Evolutionary conservation across 2,888 invertebrate genomes (phyloP).

Genomic region (Odontocolon sp.): DNA sequence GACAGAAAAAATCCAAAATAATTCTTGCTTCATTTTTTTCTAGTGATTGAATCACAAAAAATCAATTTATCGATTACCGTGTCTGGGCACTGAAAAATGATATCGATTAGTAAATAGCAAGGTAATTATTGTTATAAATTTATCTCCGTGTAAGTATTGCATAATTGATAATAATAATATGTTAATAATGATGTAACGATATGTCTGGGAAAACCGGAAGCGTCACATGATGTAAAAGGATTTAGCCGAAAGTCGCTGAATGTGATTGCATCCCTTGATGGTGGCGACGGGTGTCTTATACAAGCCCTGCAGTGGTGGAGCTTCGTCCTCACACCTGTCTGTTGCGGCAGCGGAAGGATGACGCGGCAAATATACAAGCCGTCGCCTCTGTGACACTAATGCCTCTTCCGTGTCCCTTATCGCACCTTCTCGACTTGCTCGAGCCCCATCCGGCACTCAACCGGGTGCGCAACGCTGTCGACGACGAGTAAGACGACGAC

Average conservation of each 20-base stretch:
- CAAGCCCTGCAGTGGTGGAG: constrained; percentile 31
- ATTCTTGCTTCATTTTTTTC: no score
- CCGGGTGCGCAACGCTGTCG: constrained; percentile 51
- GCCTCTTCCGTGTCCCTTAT: constrained; percentile 65
- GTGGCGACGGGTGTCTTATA: constrained; percentile 47
- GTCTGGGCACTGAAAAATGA: neutral
- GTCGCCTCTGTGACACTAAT: constrained; percentile 65
- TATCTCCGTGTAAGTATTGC: no score
- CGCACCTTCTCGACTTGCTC: constrained; percentile 56
- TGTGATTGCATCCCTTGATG: constrained; percentile 47
- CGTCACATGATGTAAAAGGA: constrained; percentile 42
- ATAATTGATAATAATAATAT: no score
- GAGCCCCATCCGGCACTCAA: constrained; percentile 60
- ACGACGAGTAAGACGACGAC: constrained; percentile 46
- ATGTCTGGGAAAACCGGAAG: constrained; percentile 37
- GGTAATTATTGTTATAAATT: neutral
- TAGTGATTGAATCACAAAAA: neutral
- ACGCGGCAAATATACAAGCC: constrained; percentile 66
- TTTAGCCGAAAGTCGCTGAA: constrained; percentile 49
- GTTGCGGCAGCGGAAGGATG: constrained; percentile 63
- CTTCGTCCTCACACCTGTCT: constrained; percentile 60
- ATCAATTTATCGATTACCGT: neutral
- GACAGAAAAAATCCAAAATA: no score
- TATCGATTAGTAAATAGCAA: neutral
- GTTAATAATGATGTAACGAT: constrained; percentile 30